Base-by-base conservation (phyloP, 2,113 vertebrate genomes). In the Alouatta palliata region DNA sequence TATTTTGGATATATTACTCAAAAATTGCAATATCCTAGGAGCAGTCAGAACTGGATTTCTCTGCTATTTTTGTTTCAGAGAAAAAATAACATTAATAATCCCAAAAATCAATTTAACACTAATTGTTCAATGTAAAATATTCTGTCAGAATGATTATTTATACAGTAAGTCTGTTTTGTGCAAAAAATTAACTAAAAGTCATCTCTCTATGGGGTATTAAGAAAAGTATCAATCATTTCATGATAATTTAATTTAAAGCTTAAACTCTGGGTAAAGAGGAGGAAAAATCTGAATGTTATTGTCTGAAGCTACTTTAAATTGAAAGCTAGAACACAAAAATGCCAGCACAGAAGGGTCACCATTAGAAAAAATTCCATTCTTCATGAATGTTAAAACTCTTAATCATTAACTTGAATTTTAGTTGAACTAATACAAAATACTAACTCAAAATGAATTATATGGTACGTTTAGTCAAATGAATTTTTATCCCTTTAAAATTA, bases 151-250 rank as follows among this genome's bases (percentile, higher is more conserved):
- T 94, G 47, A 64, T 84, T 87, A 83, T 86, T 96, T 92, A 86
- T 84, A 94, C 75, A 94, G 43, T 27, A 91, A 84, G 13, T 83
- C 35, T 94, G 35, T 58, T 88, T 87, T 94, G 43, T 37, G 37
- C 76, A 89, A 89, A 92, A 90, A 93, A 32, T 73, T 92, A 91
- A 56, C 61, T 77, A 75, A 92, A 95, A 87, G 14, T 56, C 11
- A 52, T 86, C n/a, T 82, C 64, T 94, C 40, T 16, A 47, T 68
- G 54, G 52, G n/a, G 13, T 17, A 95, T 40, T 85, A 10, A 64
- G 16, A 87, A 94, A 85, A 75, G 25, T 54, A 83, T 82, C 43
- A 92, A 82, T 66, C 5, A 86, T 66, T 96, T 43, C 40, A 66
- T 45, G 27, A 47, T 81, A 66, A 92, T 90, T 92, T 93, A 88